These are phyloP conservation scores for Athetis lepigone DNA, from an alignment of 2,888 invertebrate genomes.

Conservation along the genomic window DNA sequence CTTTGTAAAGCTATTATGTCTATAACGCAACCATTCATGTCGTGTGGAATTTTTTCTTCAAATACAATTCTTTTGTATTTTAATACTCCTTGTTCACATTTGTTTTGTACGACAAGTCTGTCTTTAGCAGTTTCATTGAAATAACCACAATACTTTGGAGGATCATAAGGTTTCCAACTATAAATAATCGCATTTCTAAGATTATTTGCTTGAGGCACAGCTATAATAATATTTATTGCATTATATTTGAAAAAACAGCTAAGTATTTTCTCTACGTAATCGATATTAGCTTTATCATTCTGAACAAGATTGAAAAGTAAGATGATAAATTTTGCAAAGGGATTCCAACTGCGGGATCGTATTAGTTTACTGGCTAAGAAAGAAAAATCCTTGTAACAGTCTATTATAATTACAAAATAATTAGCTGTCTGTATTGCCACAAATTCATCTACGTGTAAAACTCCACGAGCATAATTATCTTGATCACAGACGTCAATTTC, in stretches of 20 bases:
- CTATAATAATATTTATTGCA: slow-evolving; percentile 75
- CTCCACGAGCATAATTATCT: slow-evolving; percentile 57
- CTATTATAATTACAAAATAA: slow-evolving; percentile 79
- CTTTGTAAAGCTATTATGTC: slow-evolving; percentile 85
- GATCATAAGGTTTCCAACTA: slow-evolving; percentile 82
- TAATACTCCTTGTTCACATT: slow-evolving; percentile 75
- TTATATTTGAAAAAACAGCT: slow-evolving; percentile 79
- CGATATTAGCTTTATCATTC: slow-evolving; percentile 58
- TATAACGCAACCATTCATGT: slow-evolving; percentile 85
- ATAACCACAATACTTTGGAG: slow-evolving; percentile 82
- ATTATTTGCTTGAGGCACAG: slow-evolving; percentile 72
- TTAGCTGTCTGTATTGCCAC: slow-evolving; percentile 71
- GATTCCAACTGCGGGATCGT: slow-evolving; percentile 81
- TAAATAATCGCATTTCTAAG: slow-evolving; percentile 76
- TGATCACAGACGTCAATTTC: slow-evolving; percentile 68
- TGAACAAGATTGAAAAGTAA: slow-evolving; percentile 72
- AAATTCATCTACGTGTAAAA: slow-evolving; percentile 70
- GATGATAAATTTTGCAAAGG: slow-evolving; percentile 79
- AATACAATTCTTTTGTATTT: slow-evolving; percentile 69
- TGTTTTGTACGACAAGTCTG: slow-evolving; percentile 75
- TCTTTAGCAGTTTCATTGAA: slow-evolving; percentile 77
- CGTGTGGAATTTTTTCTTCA: slow-evolving; percentile 71
- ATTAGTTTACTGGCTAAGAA: slow-evolving; percentile 72
- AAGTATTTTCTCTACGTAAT: slow-evolving; percentile 75
- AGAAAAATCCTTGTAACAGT: slow-evolving; percentile 74